Evolutionary conservation across 1,140 invertebrate genomes (phyloP), one percentile per base, ranked within the genome.

Genomic region (Brachionus sp.): DNA sequence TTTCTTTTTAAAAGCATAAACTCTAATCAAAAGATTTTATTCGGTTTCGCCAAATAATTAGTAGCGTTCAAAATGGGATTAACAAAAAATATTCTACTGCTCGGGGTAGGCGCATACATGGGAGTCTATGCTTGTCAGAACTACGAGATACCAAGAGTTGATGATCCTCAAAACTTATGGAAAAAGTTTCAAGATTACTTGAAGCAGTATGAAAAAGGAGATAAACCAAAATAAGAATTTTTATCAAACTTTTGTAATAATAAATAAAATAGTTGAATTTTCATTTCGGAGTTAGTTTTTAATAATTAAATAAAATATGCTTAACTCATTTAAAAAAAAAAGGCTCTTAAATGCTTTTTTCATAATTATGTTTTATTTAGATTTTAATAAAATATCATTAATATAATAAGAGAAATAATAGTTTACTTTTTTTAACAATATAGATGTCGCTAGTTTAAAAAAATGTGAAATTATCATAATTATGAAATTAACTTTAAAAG

Each of bases 71-170:
- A 78, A 78, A 78, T 78, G 77, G 77, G 77, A 29, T 39, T 78
- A 37, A 25, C 25, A 4, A 53, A 62, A 25, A 39, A 39, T 37
- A 50, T 78, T 5, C 9, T 78, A 25, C 7, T 80, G 12, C 19
- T 80, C 5, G 50, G 35, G 12, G 10, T 42, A 33, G 80, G 80
- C 35, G 57, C 35, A n/a, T 82, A 82, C 33, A 46, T 33, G 44
- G 80, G 80, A 12, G 33, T 82, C 0, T 82, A 82, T 53, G 57
- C 80, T n/a, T 46, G 25, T 33, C 80, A 82, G 44, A 82, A 82
- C 25, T 82, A 82, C 53, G 25, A 82, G 33, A 25, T 82, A 37
- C 80, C 80, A 66, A 62, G 16, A 39, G 66, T 82, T 35, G 57
- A 82, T 13, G 57, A 64, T 66, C 80, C 80, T 9, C 57, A 82